Percentiles rank a stretch among this genome's conserved stretches.
These are phyloP conservation scores for Chymomyza fuscimana DNA, from an alignment of 2,888 invertebrate species.

Conservation along the genomic window DNA sequence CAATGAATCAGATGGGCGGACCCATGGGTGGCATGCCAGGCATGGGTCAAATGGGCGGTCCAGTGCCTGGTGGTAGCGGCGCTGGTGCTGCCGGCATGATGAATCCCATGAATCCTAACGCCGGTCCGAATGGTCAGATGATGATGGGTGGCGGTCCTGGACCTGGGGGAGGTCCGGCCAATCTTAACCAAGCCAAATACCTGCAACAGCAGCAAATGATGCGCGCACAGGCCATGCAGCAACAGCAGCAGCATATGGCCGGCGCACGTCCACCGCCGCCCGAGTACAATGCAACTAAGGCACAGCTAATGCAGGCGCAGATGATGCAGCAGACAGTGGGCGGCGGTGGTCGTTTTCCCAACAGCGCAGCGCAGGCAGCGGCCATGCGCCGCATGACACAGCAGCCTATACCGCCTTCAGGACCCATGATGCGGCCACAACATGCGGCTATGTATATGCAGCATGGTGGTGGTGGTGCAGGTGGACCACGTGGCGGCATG, in stretches of 20 bases:
- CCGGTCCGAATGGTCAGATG: conserved; percentile 61
- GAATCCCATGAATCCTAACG: conserved; percentile 74
- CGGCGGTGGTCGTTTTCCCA: conserved; percentile 80
- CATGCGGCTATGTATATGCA: conserved; percentile 82
- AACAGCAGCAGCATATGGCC: conserved; percentile 81
- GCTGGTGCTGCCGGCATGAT: conserved; percentile 62
- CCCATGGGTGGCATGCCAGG: conserved; percentile 71
- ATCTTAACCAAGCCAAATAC: conserved; percentile 83
- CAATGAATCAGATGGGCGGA: conserved; percentile 62
- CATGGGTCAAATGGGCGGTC: conserved; percentile 66
- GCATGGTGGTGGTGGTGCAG: conserved; percentile 76
- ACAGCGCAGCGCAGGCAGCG: conserved; percentile 81
- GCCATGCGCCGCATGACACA: conserved; percentile 85
- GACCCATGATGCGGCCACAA: conserved; percentile 86
- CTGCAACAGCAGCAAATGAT: conserved; percentile 85
- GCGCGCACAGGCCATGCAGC: conserved; percentile 77
- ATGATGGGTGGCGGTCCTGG: conserved; percentile 67
- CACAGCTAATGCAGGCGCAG: conserved; percentile 81
- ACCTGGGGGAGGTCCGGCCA: conserved; percentile 66
- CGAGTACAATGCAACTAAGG: conserved; percentile 87
- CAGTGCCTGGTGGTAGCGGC: conserved; percentile 45
- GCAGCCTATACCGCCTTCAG: conserved; percentile 86
- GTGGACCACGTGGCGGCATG: conserved; percentile 71
- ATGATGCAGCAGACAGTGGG: conserved; percentile 81
- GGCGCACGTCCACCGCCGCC: conserved; percentile 88